A percentile compares a stretch with the other conserved stretches of the same genome.
Conservation (phyloP, 1,140 invertebrate genomes). For the Lordiphosa mommai region DNA sequence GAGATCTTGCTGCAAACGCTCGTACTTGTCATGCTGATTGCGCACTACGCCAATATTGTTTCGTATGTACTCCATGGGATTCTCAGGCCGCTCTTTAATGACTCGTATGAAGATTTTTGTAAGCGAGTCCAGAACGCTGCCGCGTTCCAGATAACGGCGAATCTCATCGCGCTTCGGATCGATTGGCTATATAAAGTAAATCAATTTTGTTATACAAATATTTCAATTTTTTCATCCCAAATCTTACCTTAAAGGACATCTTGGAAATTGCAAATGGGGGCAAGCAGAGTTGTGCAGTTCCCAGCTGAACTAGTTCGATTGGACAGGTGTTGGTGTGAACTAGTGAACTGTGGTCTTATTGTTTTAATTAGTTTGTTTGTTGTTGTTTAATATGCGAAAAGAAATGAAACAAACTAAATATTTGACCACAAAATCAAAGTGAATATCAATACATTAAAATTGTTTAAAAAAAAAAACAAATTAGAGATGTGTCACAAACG, state of each 20-base stretch:
- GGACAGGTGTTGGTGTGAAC: neutral
- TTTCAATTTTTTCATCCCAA: neutral
- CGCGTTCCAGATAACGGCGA: constrained; percentile 93
- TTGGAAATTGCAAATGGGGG: constrained; percentile 35
- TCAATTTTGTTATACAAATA: neutral
- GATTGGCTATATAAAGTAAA: constrained; percentile 81
- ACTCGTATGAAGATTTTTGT: constrained; percentile 92
- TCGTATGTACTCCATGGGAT: constrained; percentile 90
- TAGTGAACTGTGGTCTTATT: too few species aligned
- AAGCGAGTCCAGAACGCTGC: constrained; percentile 94
- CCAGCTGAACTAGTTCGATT: too few species aligned
- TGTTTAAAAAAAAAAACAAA: too few species aligned
- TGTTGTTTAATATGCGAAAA: too few species aligned
- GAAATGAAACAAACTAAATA: neutral
- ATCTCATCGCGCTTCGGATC: constrained; percentile 96
- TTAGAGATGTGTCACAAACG: too few species aligned
- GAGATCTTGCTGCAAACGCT: constrained; percentile 63
- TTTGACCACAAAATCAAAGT: neutral
- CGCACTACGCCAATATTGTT: constrained; percentile 81
- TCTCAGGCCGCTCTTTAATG: constrained; percentile 94
- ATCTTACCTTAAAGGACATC: constrained; percentile 69
- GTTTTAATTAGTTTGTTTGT: too few species aligned
- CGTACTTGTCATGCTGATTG: constrained; percentile 65
- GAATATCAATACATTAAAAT: neutral
- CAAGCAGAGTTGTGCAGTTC: neutral